phyloP scores from a whole-genome alignment of 2,113 vertebrate genomes.

The Xenopus tropicalis region UCB_Xtro_10.0 CM004444.2:166317001-166317500 shows the following conservation, averaged over 20 bases:
- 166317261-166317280: constrained; percentile 54
- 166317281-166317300: constrained; percentile 55
- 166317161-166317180: constrained; percentile 57
- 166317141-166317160: constrained; percentile 68
- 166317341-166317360: constrained; percentile 58
- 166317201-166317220: constrained; percentile 59
- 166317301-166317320: constrained; percentile 63
- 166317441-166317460: too few species aligned
- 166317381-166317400: too few species aligned
- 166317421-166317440: too few species aligned
- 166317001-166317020: constrained; percentile 78
- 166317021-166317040: constrained; percentile 90
- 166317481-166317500: too few species aligned
- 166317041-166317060: constrained; percentile 66
- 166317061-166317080: constrained; percentile 80
- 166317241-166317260: too few species aligned
- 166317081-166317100: constrained; percentile 77
- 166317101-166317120: constrained; percentile 73
- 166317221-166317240: constrained; percentile 53
- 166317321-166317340: constrained; percentile 62
- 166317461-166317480: too few species aligned
- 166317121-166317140: constrained; percentile 66
- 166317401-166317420: too few species aligned
- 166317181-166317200: constrained; percentile 64
- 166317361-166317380: too few species aligned